Percentiles rank a stretch among this genome's conserved stretches.
Evolutionary conservation across 2,888 invertebrate genomes (phyloP).

Genomic region (Tanaodytes sp.): DNA sequence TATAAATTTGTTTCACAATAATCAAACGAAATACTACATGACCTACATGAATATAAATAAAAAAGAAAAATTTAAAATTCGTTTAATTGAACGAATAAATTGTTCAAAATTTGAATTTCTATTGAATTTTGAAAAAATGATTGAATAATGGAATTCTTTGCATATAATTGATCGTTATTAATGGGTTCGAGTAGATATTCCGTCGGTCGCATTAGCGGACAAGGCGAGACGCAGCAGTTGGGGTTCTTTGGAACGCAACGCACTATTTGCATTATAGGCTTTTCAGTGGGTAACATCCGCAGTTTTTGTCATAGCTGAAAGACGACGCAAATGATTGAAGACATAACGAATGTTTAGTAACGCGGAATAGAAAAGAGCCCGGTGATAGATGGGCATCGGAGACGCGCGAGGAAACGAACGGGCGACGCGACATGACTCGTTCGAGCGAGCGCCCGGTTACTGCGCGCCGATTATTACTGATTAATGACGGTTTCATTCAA

Average conservation of each 20-base stretch:
- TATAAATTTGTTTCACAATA: too few relatives aligned
- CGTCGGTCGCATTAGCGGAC: too few relatives aligned
- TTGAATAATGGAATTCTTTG: too few relatives aligned
- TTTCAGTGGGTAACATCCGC: conserved; percentile 25
- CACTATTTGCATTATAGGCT: conserved; percentile 31
- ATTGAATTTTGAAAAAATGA: too few relatives aligned
- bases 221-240: background rate
- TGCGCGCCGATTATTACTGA: conserved; percentile 37
- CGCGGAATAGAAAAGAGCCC: conserved; percentile 44
- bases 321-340: conserved; percentile 50
- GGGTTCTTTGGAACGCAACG: conserved; percentile 10
- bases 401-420: conserved; percentile 13
- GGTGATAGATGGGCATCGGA: conserved; percentile 41
- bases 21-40: too few relatives aligned
- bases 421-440: conserved; percentile 32
- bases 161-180: too few relatives aligned
- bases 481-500: conserved; percentile 45
- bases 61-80: too few relatives aligned
- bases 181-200: too few relatives aligned
- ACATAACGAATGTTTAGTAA: conserved; percentile 55
- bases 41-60: too few relatives aligned
- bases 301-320: conserved; percentile 40
- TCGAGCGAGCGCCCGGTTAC: conserved; percentile 19
- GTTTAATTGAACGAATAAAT: too few relatives aligned
- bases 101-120: too few relatives aligned